Conservation (phyloP, 1,140 invertebrate species). For the Aricia agestis region DNA sequence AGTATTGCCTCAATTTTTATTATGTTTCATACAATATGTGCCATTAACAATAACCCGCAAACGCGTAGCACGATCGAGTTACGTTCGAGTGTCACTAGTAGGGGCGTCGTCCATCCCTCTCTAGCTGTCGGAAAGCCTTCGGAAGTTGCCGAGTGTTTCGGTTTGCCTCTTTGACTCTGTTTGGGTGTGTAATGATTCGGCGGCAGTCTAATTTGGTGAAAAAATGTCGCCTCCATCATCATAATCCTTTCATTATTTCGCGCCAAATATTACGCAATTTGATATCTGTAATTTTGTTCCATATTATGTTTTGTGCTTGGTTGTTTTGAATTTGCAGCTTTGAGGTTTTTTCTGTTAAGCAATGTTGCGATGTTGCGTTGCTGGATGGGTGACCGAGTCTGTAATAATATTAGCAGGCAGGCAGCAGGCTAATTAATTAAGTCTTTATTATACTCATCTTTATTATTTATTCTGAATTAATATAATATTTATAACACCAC, state of each 20-base stretch:
- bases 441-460: too few relatives aligned
- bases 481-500: too few relatives aligned
- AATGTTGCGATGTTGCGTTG: too few relatives aligned
- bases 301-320: not conserved
- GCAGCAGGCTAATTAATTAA: too few relatives aligned
- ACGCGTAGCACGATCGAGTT: not conserved
- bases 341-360: not conserved
- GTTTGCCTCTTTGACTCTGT: conserved; percentile 72
- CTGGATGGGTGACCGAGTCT: too few relatives aligned
- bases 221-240: conserved; percentile 47
- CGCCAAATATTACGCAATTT: not conserved
- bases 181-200: conserved; percentile 73
- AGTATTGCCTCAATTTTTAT: too few relatives aligned
- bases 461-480: too few relatives aligned
- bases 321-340: not conserved
- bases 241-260: not conserved
- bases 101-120: conserved; percentile 44
- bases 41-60: too few relatives aligned
- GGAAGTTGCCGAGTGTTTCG: conserved; percentile 69
- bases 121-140: conserved; percentile 57
- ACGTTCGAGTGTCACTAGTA: conserved; percentile 46
- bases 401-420: too few relatives aligned
- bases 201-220: conserved; percentile 64
- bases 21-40: too few relatives aligned
- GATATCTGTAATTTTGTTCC: not conserved